Evolutionary conservation across 2,888 invertebrate genomes (phyloP), one percentile per base, ranked within the genome.

Genomic region (Megamerina dolium): DNA sequence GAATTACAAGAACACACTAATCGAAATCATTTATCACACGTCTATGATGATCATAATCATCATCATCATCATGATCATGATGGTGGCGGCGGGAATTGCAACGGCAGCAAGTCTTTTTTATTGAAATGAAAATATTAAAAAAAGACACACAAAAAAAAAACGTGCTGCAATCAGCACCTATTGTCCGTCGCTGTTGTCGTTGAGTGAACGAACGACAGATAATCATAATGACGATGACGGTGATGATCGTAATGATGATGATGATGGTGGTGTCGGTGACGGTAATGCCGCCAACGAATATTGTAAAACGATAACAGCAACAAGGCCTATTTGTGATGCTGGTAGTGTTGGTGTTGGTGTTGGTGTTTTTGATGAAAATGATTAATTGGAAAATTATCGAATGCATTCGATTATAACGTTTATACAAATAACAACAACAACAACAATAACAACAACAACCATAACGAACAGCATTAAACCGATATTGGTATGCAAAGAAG

Each of bases 1-100:
- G 67, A 65, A 68, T 68, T 68, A 68, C 67, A 68, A 68, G 68
- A 63, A 65, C 64, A 61, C 59, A 63, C 68, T 68, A 68, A 68
- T 68, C 67, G 67, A 68, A 66, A 62, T 66, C 60, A 68, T 68
- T 68, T 68, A 64, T 68, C 67, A 68, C 35, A 36, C 12, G 18
- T 27, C 50, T 53, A 50, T 51, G 46, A 51, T 46, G 40, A 41
- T 42, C 44, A 39, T 48, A 46, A 46, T 41, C 45, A 51, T 43
- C n/a, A 47, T 43, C 48, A 51, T 31, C 36, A 31, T 23, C 17
- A 37, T 40, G 13, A 12, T 23, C n/a, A n/a, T n/a, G n/a, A n/a
- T n/a, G n/a, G n/a, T n/a, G n/a, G 29, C 37, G 10, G 23, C n/a
- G 19, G 5, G 9, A 23, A 19, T 16, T 5, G 5, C 21, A 14